Evolutionary conservation across 2,888 invertebrate genomes (phyloP).

Genomic region (Acholoe squamosa): DNA sequence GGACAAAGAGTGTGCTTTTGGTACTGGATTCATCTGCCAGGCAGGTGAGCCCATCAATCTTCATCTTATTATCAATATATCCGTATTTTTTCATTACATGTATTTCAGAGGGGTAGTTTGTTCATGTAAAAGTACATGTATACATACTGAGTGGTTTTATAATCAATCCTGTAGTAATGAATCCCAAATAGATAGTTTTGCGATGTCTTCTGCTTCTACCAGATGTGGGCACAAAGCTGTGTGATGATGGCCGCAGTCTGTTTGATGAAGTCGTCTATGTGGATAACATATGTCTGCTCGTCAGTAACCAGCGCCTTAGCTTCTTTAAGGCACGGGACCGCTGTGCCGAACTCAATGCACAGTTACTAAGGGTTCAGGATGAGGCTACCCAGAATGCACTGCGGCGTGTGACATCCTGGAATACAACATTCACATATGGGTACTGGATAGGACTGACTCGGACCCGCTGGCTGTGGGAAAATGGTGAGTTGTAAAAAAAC

Average conservation of each 20-base stretch:
- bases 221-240: constrained; percentile 40
- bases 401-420: constrained; percentile 19
- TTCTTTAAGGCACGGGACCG: constrained; percentile 19
- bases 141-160: not conserved
- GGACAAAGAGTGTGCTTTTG: constrained; percentile 54
- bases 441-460: constrained; percentile 51
- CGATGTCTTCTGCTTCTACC: no score
- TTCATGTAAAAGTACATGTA: no score
- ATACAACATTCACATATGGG: constrained; percentile 12
- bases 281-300: constrained; percentile 20
- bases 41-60: constrained; percentile 22
- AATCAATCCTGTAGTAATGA: no score
- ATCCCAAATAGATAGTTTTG: no score
- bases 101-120: no score
- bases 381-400: constrained; percentile 44
- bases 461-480: constrained; percentile 44
- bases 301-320: constrained; percentile 49
- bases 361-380: constrained; percentile 3
- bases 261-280: constrained; percentile 49
- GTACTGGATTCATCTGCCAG: constrained; percentile 48
- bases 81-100: no score
- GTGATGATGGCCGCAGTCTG: not conserved
- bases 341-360: not conserved
- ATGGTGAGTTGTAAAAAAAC: not conserved
- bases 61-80: no score